Conservation (phyloP, 2,888 invertebrate species). For the Euplagia quadripunctaria region DNA sequence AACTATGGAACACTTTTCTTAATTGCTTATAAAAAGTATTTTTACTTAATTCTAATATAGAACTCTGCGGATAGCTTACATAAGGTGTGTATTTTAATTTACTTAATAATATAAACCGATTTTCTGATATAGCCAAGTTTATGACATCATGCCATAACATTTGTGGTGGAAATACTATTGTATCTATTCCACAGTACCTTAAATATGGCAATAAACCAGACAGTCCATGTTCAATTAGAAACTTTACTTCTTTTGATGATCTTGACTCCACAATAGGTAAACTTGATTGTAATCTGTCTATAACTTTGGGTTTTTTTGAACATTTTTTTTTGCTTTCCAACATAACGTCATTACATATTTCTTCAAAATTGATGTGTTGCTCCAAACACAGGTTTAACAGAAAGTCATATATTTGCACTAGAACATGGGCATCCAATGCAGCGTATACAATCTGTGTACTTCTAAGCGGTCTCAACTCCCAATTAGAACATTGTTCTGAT, state of each 20-base stretch:
- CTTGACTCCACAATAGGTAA: constrained; percentile 54
- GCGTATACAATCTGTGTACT: constrained; percentile 94
- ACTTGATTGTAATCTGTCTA: constrained; percentile 60
- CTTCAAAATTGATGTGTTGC: constrained; percentile 88
- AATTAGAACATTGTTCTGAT: constrained; percentile 96
- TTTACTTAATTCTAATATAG: constrained; percentile 86
- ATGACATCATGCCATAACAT: constrained; percentile 79
- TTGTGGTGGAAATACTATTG: constrained; percentile 89
- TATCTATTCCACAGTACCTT: constrained; percentile 86
- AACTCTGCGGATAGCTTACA: constrained; percentile 83
- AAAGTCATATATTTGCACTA: constrained; percentile 92
- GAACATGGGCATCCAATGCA: constrained; percentile 95
- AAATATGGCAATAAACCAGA: constrained; percentile 71
- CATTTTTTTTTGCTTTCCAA: constrained; percentile 83
- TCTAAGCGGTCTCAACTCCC: constrained; percentile 94
- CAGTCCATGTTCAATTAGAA: constrained; percentile 72
- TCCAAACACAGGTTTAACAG: constrained; percentile 82
- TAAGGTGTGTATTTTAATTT: constrained; percentile 85
- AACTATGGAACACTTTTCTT: constrained; percentile 89
- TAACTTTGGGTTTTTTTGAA: constrained; percentile 73
- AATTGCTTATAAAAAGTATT: constrained; percentile 89
- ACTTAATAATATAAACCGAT: constrained; percentile 68
- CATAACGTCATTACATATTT: constrained; percentile 88
- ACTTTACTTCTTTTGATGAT: constrained; percentile 65
- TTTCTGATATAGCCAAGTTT: constrained; percentile 75